phyloP scores from a whole-genome alignment of 2,888 invertebrate genomes.

The Patella depressa region DNA sequence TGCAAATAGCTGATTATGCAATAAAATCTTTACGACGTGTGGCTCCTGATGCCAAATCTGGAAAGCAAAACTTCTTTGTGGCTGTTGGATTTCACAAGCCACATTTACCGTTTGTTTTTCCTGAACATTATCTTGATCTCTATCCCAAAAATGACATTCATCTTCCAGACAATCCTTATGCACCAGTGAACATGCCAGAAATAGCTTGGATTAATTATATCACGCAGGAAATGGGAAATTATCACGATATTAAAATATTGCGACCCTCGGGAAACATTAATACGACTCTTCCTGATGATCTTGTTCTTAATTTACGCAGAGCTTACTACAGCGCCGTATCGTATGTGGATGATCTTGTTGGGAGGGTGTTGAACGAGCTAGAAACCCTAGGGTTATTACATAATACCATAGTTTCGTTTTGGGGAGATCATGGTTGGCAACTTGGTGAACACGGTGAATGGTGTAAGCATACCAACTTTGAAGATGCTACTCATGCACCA shows the following conservation, averaged over 20 bases:
- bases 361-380: constrained; percentile 39
- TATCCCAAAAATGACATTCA: constrained; percentile 32
- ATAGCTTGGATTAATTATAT: constrained; percentile 17
- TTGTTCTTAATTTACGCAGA: constrained; percentile 33
- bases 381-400: constrained; percentile 32
- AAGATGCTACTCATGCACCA: constrained; percentile 51
- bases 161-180: constrained; percentile 20
- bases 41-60: constrained; percentile 24
- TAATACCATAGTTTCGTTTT: constrained; percentile 43
- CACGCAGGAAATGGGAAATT: constrained; percentile 15
- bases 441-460: constrained; percentile 45
- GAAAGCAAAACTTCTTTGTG: constrained; percentile 41
- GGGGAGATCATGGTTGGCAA: constrained; percentile 3
- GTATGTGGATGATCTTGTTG: constrained; percentile 43
- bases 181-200: constrained; percentile 16
- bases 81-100: constrained; percentile 47
- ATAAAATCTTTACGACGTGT: constrained; percentile 30
- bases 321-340: constrained; percentile 43
- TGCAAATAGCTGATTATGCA: constrained; percentile 34
- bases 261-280: constrained; percentile 25
- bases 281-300: constrained; percentile 31
- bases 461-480: constrained; percentile 54
- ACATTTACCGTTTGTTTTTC: constrained; percentile 45
- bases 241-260: constrained; percentile 27
- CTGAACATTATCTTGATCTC: constrained; percentile 30